Conservation (phyloP, 1,140 invertebrate genomes). For the Eumaeus atala region DNA sequence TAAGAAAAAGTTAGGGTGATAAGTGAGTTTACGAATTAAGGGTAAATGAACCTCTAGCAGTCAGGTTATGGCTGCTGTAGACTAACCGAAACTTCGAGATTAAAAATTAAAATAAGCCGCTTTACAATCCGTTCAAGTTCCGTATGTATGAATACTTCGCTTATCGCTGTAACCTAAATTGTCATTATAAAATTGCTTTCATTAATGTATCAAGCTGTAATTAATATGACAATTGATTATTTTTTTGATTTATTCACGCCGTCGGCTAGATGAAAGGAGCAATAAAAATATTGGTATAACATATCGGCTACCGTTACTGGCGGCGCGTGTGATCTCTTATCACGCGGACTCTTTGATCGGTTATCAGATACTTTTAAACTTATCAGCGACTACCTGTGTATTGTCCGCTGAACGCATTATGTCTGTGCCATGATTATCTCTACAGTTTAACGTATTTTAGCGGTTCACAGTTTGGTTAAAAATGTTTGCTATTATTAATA, state of each 20-base stretch:
- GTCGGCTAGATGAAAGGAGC: slow-evolving; percentile 48
- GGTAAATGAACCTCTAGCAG: too few species aligned
- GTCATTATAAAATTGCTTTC: slow-evolving; percentile 4
- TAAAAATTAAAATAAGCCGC: too few species aligned
- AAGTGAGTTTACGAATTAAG: too few species aligned
- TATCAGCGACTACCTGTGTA: slow-evolving; percentile 52
- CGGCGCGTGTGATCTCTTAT: slow-evolving; percentile 56
- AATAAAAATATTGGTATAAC: slow-evolving; percentile 47
- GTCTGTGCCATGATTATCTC: slow-evolving; percentile 43
- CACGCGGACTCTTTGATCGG: slow-evolving; percentile 46
- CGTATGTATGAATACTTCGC: too few species aligned
- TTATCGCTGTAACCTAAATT: not conserved
- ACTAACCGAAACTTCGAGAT: too few species aligned
- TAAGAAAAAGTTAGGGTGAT: too few species aligned
- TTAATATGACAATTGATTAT: slow-evolving; percentile 16
- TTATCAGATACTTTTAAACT: slow-evolving; percentile 31
- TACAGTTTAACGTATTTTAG: slow-evolving; percentile 9
- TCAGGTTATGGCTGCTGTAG: too few species aligned
- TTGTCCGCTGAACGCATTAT: slow-evolving; percentile 51
- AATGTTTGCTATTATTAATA: too few species aligned
- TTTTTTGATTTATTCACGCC: slow-evolving; percentile 30
- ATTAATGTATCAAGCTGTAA: not conserved
- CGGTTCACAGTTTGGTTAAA: too few species aligned
- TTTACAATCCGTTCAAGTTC: too few species aligned
- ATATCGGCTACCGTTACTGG: slow-evolving; percentile 53